A percentile compares a stretch with the other conserved stretches of the same genome.
Conservation (phyloP, 2,797 vertebrate species). For the Pipistrellus pygmaeus region DNA sequence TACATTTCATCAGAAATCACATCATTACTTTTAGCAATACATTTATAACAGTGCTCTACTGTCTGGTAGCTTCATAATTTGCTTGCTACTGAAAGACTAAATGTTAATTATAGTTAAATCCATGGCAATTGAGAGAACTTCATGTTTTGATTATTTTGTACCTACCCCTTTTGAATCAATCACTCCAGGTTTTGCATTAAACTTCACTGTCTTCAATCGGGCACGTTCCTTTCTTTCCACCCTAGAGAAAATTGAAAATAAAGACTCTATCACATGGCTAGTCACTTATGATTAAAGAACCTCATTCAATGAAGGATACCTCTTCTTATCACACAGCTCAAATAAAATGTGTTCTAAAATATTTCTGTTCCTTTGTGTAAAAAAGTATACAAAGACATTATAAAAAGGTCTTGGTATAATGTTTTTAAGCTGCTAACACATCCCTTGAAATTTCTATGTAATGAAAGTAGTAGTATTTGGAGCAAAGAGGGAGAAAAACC, state of each 20-base stretch:
- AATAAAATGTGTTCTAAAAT: slow-evolving; percentile 36
- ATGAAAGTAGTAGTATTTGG: background rate
- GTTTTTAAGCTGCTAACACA: slow-evolving; percentile 21
- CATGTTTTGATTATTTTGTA: slow-evolving; percentile 77
- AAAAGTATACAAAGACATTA: background rate
- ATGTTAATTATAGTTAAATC: slow-evolving; percentile 34
- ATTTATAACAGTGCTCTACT: slow-evolving; percentile 55
- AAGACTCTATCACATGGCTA: slow-evolving; percentile 43
- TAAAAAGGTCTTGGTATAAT: background rate
- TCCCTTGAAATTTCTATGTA: slow-evolving; percentile 16
- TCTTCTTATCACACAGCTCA: background rate
- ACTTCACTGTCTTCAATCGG: slow-evolving; percentile 98
- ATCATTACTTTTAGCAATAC: slow-evolving; percentile 40
- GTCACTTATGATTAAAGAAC: slow-evolving; percentile 10
- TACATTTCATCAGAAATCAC: slow-evolving; percentile 1
- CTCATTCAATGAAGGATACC: slow-evolving; percentile 36
- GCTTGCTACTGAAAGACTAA: background rate
- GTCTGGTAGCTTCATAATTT: slow-evolving; percentile 43
- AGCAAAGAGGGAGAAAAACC: background rate
- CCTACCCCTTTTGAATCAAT: slow-evolving; percentile 98
- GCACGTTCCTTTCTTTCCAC: slow-evolving; percentile 98
- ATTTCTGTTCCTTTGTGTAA: slow-evolving; percentile 39
- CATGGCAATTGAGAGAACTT: slow-evolving; percentile 41
- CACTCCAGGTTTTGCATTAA: slow-evolving; percentile 96
- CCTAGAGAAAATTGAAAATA: slow-evolving; percentile 86